These are phyloP conservation scores for Erpornis zantholeuca DNA, from an alignment of 2,113 vertebrate species.

Conservation along the genomic window DNA sequence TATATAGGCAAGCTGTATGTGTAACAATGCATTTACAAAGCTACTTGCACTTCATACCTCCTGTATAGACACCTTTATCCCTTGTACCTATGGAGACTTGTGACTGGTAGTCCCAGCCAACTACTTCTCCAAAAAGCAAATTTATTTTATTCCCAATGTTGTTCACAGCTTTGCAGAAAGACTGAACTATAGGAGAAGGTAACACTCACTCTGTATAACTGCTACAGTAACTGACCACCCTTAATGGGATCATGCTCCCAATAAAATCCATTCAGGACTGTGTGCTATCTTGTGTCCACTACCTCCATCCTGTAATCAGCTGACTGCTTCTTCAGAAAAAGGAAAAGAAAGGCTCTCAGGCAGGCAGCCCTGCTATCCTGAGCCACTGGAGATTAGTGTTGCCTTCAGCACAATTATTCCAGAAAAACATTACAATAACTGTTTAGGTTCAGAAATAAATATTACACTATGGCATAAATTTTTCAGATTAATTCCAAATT, in stretches of 20 bases:
- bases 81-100: not conserved
- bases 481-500: not conserved
- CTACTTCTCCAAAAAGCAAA: not conserved
- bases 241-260: not conserved
- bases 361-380: not conserved
- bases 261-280: not conserved
- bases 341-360: not conserved
- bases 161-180: not conserved
- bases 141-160: not conserved
- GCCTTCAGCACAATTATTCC: too few relatives aligned
- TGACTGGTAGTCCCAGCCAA: not conserved
- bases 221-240: not conserved
- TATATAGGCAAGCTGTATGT: not conserved
- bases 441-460: not conserved
- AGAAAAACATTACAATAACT: not conserved
- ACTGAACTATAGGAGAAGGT: not conserved
- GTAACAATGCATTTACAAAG: not conserved
- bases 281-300: not conserved
- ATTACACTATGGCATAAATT: fast-evolving
- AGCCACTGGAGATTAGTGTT: not conserved
- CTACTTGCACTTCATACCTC: not conserved
- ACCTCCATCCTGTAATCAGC: not conserved
- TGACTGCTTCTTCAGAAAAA: not conserved
- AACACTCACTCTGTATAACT: not conserved
- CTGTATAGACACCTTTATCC: not conserved